Conservation (phyloP, 2,888 invertebrate species). For the Agonopterix alstromeriana region DNA sequence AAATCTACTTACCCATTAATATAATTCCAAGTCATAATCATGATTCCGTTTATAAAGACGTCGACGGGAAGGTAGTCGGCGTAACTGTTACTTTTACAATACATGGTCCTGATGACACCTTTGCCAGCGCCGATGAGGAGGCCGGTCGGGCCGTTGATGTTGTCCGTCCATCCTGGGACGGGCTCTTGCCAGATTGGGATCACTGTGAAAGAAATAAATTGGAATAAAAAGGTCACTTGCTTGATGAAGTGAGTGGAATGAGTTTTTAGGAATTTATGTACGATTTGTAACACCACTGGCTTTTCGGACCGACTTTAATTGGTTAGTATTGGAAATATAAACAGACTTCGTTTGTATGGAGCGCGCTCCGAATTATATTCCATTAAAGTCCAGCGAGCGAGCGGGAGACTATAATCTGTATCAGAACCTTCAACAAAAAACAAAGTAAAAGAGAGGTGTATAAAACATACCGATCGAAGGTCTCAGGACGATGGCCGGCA, state of each 20-base stretch:
- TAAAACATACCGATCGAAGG: conserved; percentile 85
- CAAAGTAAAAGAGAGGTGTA: no score
- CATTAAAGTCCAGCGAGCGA: no score
- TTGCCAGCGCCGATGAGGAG: conserved; percentile 88
- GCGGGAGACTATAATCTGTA: no score
- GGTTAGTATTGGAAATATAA: no score
- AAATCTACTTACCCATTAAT: conserved; percentile 60
- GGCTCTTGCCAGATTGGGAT: conserved; percentile 92
- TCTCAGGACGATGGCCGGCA: conserved; percentile 89
- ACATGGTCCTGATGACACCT: conserved; percentile 93
- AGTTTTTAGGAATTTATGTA: no score
- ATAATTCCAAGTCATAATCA: conserved; percentile 81
- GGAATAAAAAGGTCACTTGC: no score
- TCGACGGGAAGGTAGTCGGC: conserved; percentile 90
- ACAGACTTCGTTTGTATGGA: no score
- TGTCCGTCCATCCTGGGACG: conserved; percentile 92
- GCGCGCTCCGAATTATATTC: no score
- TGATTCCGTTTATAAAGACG: conserved; percentile 86
- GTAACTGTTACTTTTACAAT: conserved; percentile 85
- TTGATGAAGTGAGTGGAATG: no score
- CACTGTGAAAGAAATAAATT: conserved; percentile 57
- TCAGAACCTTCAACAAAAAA: no score
- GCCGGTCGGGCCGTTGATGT: conserved; percentile 94
- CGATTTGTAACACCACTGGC: no score
- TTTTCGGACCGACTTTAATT: no score